Evolutionary conservation across 1,140 invertebrate species (phyloP).

Genomic region (Neocloeon triangulifer): DNA sequence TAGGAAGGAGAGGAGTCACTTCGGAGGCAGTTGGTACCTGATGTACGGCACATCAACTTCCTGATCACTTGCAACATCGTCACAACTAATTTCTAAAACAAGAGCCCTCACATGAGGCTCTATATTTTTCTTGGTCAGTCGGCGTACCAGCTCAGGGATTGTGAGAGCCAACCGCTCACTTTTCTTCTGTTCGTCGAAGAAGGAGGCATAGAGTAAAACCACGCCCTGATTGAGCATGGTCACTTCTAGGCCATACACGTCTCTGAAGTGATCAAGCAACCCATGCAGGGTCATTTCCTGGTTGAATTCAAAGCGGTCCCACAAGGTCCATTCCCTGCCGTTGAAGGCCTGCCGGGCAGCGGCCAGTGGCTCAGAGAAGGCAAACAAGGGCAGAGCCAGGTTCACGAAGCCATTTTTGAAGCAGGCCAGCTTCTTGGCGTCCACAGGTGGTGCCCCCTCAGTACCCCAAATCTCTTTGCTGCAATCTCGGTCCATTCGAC

Average conservation of each 20-base stretch:
- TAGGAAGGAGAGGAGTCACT: neutral
- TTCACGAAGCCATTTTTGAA: slow-evolving; percentile 98
- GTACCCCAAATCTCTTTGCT: slow-evolving; percentile 4
- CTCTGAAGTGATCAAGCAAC: slow-evolving; percentile 88
- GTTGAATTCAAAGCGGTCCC: slow-evolving; percentile 92
- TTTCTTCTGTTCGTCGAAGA: slow-evolving; percentile 78
- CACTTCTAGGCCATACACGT: slow-evolving; percentile 76
- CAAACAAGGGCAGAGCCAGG: slow-evolving; percentile 88
- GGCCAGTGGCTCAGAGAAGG: slow-evolving; percentile 84
- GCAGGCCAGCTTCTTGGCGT: slow-evolving; percentile 38
- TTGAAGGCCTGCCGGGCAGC: slow-evolving; percentile 85
- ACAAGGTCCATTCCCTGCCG: slow-evolving; percentile 87
- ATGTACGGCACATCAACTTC: slow-evolving; percentile 98
- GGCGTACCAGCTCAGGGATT: slow-evolving; percentile 82
- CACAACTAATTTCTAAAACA: slow-evolving; percentile 91
- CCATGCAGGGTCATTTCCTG: slow-evolving; percentile 85
- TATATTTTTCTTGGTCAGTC: slow-evolving; percentile 83
- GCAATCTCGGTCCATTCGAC: neutral
- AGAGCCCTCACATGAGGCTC: slow-evolving; percentile 78
- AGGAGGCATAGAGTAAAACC: slow-evolving; percentile 97
- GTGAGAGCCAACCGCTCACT: slow-evolving; percentile 48
- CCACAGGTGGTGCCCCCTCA: too few relatives aligned
- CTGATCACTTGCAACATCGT: slow-evolving; percentile 68
- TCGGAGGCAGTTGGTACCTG: slow-evolving; percentile 57
- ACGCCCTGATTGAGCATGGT: slow-evolving; percentile 99